Evolutionary conservation across 2,113 vertebrate genomes (phyloP).

Genomic region (Carassius gibelio): DNA sequence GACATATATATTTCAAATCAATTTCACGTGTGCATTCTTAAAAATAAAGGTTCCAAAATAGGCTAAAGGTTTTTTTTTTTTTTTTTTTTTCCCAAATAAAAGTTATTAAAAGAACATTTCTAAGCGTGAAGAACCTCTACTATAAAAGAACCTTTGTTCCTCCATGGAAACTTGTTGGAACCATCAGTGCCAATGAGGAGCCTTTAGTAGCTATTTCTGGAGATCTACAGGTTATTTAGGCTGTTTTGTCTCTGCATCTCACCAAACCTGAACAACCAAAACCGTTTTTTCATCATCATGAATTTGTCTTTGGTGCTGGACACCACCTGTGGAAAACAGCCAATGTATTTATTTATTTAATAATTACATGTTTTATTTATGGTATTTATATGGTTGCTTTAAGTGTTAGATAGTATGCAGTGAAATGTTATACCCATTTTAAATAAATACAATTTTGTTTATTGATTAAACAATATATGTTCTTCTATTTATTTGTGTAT

Average conservation of each 20-base stretch:
- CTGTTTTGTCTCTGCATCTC: neutral
- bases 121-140: no score
- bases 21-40: neutral
- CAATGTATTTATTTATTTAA: conserved; percentile 97
- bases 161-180: no score
- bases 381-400: conserved; percentile 80
- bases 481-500: neutral
- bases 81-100: no score
- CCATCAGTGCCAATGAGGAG: no score
- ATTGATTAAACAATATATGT: conserved; percentile 1
- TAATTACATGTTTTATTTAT: conserved; percentile 85
- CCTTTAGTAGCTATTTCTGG: neutral
- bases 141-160: no score
- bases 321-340: conserved; percentile 66
- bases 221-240: neutral
- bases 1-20: neutral
- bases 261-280: neutral
- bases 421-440: conserved; percentile 34
- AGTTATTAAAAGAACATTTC: no score
- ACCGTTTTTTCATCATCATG: conserved; percentile 38
- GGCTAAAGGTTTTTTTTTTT: no score
- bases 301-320: conserved; percentile 66
- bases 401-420: conserved; percentile 57
- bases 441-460: conserved; percentile 30
- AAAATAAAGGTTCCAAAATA: no score